Conservation (phyloP, 2,797 vertebrate species). For the Crenichthys baileyi region DNA sequence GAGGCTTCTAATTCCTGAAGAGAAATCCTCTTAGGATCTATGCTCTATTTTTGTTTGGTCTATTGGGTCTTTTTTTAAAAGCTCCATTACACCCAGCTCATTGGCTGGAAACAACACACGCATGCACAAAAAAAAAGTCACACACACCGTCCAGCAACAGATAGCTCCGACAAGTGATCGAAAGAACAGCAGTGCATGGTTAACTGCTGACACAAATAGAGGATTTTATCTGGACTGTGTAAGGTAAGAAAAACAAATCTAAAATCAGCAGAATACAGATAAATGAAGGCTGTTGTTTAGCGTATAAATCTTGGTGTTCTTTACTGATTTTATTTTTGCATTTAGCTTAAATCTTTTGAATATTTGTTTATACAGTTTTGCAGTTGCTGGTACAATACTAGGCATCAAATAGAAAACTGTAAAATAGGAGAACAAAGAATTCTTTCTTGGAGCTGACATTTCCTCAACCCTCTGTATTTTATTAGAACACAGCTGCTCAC, state of each 20-base stretch:
- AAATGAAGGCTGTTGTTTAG: neutral
- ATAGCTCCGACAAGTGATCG: constrained; percentile 53
- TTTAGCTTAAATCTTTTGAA: neutral
- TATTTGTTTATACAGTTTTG: neutral
- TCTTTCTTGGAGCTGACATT: constrained; percentile 23
- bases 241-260: constrained; percentile 66
- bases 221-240: constrained; percentile 40
- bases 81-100: constrained; percentile 78
- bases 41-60: constrained; percentile 90
- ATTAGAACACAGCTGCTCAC: constrained; percentile 32
- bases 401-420: neutral
- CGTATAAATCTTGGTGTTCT: neutral
- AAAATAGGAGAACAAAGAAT: constrained; percentile 25
- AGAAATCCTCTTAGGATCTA: constrained; percentile 93
- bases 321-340: neutral
- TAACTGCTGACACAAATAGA: constrained; percentile 47
- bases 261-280: neutral
- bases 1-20: constrained; percentile 86
- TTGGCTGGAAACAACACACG: constrained; percentile 68
- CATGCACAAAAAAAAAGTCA: constrained; percentile 62
- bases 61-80: constrained; percentile 80
- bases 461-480: constrained; percentile 35
- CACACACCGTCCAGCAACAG: constrained; percentile 58
- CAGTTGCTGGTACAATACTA: neutral
- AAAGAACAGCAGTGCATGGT: constrained; percentile 45